Base-by-base conservation (phyloP, 2,888 invertebrate species). In the Drepana falcataria region DNA sequence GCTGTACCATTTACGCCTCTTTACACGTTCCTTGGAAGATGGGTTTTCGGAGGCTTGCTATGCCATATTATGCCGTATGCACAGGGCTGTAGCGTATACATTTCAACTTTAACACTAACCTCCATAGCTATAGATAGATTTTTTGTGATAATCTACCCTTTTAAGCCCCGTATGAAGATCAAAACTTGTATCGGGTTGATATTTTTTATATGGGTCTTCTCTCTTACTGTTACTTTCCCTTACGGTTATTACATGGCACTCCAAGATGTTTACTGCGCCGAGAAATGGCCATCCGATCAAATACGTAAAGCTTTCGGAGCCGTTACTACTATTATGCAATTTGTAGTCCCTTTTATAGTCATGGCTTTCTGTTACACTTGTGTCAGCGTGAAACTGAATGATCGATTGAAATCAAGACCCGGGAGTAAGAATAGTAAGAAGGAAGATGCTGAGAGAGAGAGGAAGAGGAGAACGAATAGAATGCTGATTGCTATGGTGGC, bases 111-210 rank as follows among this genome's bases (percentile, higher is more conserved):
- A 61, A 98, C 98, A 0, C 91, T 98, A 49, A 97, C 96, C 2
- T 96, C 97, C 35, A 98, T 98, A 64, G 97, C 98, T n/a, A 94
- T 97, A 61, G 98, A 98, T 85, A 93, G 98, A 59, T 98, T 96
- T 84, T 95, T 97, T 76, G 97, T 97, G 55, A 97, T 98, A 70
- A 95, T 97, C 58, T 95, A 96, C 78, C 97, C 97, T 0, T 96
- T 96, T 81, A 92, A 94, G 68, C 96, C 95, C 9, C 92, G 96
- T 53, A 96, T 96, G 95, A 94, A 94, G 82, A 92, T 95, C 56
- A 92, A 93, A 61, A 94, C 95, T 2, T 97, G 96, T 78, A 89
- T 96, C 53, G 85, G 92, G 47, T 94, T 97, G 65, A 96, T 98
- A 58, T 84, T 95, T 52, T 92, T 93, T 59, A 96, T 98, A 65